These are phyloP conservation scores for Phrixothrix hirtus DNA, from an alignment of 2,888 invertebrate genomes.

Conservation along the genomic window DNA sequence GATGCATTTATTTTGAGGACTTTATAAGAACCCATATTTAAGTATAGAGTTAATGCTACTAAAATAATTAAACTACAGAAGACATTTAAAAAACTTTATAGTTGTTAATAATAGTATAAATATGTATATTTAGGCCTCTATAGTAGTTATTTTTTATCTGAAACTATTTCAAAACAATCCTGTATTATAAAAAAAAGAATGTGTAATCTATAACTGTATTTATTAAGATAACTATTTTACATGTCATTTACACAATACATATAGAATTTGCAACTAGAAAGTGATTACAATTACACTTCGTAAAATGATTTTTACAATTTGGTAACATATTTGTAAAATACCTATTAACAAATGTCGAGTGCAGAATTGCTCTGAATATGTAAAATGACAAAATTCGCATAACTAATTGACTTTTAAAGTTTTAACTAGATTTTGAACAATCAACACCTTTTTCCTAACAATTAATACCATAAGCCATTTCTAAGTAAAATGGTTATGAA, in stretches of 20 bases:
- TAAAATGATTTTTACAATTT: not conserved
- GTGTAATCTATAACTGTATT: slow-evolving; percentile 25
- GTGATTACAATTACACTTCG: slow-evolving; percentile 17
- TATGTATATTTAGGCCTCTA: no score
- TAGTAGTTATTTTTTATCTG: no score
- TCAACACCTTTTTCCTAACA: slow-evolving; percentile 20
- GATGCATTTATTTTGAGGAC: no score
- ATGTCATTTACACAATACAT: slow-evolving; percentile 35
- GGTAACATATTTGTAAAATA: not conserved
- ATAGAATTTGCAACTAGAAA: slow-evolving; percentile 30
- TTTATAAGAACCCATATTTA: no score
- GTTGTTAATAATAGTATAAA: no score
- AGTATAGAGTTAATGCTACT: no score
- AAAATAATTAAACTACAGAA: no score
- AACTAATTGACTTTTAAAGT: slow-evolving; percentile 16
- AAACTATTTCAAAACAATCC: not conserved
- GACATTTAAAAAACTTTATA: not conserved
- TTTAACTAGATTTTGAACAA: slow-evolving; percentile 10
- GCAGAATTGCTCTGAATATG: no score
- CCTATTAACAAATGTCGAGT: not conserved
- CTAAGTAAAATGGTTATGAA: slow-evolving; percentile 8
- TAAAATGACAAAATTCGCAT: not conserved
- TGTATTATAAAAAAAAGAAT: not conserved
- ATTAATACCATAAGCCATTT: slow-evolving; percentile 24
- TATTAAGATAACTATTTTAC: slow-evolving; percentile 24